Conservation (phyloP, 1,140 invertebrate species). For the Megalopta genalis region DNA sequence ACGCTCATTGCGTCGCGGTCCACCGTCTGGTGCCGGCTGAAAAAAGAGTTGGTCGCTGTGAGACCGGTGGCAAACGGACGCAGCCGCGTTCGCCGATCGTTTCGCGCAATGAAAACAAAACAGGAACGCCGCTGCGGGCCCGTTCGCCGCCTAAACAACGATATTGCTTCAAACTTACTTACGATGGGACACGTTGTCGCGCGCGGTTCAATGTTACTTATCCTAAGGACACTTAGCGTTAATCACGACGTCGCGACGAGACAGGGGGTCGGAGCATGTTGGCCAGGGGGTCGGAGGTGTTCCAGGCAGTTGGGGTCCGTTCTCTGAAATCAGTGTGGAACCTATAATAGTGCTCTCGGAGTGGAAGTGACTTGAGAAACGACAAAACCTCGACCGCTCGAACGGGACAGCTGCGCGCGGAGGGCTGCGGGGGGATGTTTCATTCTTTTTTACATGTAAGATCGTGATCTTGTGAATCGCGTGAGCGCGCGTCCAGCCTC, state of each 20-base stretch:
- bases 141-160: not conserved
- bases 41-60: not conserved
- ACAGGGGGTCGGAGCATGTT: not conserved
- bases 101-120: too few relatives aligned
- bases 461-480: slow-evolving; percentile 41
- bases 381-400: slow-evolving; percentile 51
- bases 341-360: too few relatives aligned
- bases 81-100: too few relatives aligned
- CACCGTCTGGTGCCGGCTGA: not conserved
- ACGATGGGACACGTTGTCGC: slow-evolving; percentile 39
- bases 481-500: slow-evolving; percentile 17
- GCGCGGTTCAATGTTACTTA: slow-evolving; percentile 48
- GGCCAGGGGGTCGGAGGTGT: not conserved
- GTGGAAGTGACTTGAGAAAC: slow-evolving; percentile 17
- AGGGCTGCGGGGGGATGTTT: slow-evolving; percentile 3
- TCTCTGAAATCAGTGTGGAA: too few relatives aligned
- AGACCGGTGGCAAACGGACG: not conserved
- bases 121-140: slow-evolving; percentile 1
- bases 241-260: slow-evolving; percentile 19
- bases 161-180: slow-evolving; percentile 31
- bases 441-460: slow-evolving; percentile 46
- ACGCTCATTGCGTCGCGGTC: too few relatives aligned
- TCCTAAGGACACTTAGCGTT: slow-evolving; percentile 48
- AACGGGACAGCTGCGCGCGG: not conserved
- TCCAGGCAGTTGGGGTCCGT: too few relatives aligned